These are phyloP conservation scores for Polydrusus pterygomalis DNA, from an alignment of 2,888 invertebrate species.

Conservation along the genomic window DNA sequence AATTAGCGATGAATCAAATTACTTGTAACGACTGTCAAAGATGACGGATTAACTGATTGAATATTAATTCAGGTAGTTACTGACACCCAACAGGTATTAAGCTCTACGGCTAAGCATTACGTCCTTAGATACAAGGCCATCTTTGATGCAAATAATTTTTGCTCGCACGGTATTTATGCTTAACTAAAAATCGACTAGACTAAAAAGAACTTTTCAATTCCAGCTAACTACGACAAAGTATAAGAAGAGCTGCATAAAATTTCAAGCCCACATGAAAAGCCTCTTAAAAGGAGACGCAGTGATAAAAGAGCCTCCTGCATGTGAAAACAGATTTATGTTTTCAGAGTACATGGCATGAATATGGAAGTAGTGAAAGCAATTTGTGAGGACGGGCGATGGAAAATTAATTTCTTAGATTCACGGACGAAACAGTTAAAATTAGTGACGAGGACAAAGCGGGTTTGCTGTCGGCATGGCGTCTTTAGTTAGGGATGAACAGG, in stretches of 20 bases:
- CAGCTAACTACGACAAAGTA: constrained; percentile 53
- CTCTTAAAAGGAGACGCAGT: constrained; percentile 54
- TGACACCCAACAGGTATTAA: no score
- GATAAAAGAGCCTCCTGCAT: constrained; percentile 54
- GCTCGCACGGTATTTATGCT: no score
- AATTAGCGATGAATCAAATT: no score
- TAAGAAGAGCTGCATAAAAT: constrained; percentile 53
- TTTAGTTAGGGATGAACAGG: not conserved
- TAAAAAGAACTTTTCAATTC: constrained; percentile 46
- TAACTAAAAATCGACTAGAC: constrained; percentile 27
- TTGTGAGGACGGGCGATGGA: constrained; percentile 49
- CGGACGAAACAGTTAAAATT: constrained; percentile 44
- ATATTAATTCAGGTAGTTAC: no score
- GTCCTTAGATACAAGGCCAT: no score
- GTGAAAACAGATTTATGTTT: constrained; percentile 57
- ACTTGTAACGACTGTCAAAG: no score
- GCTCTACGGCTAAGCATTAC: no score
- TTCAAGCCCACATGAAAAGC: constrained; percentile 56
- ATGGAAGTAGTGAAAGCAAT: constrained; percentile 56
- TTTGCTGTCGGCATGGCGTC: constrained; percentile 9
- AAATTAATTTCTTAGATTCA: constrained; percentile 46
- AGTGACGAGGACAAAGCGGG: not conserved
- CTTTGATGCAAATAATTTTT: no score
- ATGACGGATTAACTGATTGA: no score
- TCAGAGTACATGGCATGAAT: constrained; percentile 55